Evolutionary conservation across 2,113 vertebrate species (phyloP).

Genomic region (Brachirus orientalis): DNA sequence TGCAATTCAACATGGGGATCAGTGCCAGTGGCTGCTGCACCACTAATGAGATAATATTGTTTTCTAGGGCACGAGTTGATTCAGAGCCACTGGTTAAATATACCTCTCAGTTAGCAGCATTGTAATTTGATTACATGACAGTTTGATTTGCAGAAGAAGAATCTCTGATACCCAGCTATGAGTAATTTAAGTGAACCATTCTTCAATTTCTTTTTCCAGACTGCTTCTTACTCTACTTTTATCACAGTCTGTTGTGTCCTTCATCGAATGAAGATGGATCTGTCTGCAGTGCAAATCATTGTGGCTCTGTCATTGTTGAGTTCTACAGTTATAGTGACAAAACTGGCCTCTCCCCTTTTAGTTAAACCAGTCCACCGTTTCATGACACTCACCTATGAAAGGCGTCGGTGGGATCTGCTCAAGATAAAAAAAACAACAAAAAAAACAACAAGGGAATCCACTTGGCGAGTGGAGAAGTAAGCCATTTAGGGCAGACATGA

Average conservation of each 20-base stretch:
- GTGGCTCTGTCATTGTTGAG: conserved; percentile 43
- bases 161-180: conserved; percentile 33
- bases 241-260: conserved; percentile 8
- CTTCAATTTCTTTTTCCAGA: conserved; percentile 35
- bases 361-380: conserved; percentile 24
- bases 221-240: conserved; percentile 34
- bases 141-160: conserved; percentile 51
- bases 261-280: conserved; percentile 60
- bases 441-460: conserved; percentile 55
- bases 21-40: conserved; percentile 30
- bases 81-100: conserved; percentile 57
- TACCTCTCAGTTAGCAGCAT: conserved; percentile 54
- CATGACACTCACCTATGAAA: conserved; percentile 62
- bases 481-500: conserved; percentile 77
- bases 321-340: conserved; percentile 37
- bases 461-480: conserved; percentile 70
- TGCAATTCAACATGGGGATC: conserved; percentile 45
- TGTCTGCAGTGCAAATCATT: conserved; percentile 27
- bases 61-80: conserved; percentile 54
- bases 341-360: conserved; percentile 23
- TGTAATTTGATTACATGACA: conserved; percentile 59
- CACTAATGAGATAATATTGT: conserved; percentile 67
- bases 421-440: conserved; percentile 78
- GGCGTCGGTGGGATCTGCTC: conserved; percentile 60
- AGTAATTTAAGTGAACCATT: conserved; percentile 29